These are phyloP conservation scores for Polyodon spathula DNA, from an alignment of 2,113 vertebrate species.

Conservation along the genomic window DNA sequence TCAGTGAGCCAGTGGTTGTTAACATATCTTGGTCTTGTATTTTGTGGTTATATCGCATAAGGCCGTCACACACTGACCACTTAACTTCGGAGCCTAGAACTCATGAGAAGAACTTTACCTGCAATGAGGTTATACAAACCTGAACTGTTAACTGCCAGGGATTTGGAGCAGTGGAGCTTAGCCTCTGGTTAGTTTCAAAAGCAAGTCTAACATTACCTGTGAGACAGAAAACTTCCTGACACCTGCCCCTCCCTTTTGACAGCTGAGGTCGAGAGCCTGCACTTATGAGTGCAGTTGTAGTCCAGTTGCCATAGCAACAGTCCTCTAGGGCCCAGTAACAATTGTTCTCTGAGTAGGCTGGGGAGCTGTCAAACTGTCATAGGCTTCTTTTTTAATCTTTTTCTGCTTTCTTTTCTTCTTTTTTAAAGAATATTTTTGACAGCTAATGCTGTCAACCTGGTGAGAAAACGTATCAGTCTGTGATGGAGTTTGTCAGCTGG, in stretches of 20 bases:
- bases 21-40: too few species aligned
- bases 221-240: slow-evolving; percentile 22
- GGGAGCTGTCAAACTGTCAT: slow-evolving; percentile 31
- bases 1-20: too few species aligned
- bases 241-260: slow-evolving; percentile 23
- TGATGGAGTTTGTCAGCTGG: slow-evolving; percentile 19
- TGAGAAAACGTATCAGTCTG: slow-evolving; percentile 11
- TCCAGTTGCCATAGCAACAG: slow-evolving; percentile 58
- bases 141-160: not conserved
- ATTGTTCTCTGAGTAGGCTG: slow-evolving; percentile 36
- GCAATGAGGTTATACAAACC: too few species aligned
- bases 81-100: too few species aligned
- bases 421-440: slow-evolving; percentile 11
- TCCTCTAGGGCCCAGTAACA: slow-evolving; percentile 40
- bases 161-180: not conserved
- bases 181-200: slow-evolving; percentile 7
- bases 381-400: not conserved
- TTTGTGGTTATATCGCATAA: too few species aligned
- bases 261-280: not conserved
- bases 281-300: slow-evolving; percentile 15
- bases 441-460: not conserved
- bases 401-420: slow-evolving; percentile 2
- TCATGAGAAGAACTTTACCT: too few species aligned
- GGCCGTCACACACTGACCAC: too few species aligned
- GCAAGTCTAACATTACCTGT: slow-evolving; percentile 15